Evolutionary conservation across 2,113 vertebrate genomes (phyloP).

Genomic region (Silurus meridionalis): DNA sequence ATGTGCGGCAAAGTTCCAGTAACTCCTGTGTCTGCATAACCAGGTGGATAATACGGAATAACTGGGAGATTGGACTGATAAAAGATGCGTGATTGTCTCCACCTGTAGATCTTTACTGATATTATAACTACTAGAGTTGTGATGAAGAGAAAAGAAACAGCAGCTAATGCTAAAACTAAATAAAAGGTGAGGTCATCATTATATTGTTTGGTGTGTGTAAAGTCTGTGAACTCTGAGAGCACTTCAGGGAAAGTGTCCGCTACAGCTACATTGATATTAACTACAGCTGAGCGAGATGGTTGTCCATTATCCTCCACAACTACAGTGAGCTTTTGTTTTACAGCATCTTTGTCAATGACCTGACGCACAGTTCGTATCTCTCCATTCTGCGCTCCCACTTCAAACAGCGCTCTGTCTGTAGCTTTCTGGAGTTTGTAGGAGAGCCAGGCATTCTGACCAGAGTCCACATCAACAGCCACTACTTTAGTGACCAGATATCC

Average conservation of each 20-base stretch:
- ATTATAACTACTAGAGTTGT: constrained; percentile 48
- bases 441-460: constrained; percentile 48
- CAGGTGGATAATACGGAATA: too few species aligned
- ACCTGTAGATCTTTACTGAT: constrained; percentile 41
- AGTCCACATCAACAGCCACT: constrained; percentile 45
- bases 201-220: constrained; percentile 22
- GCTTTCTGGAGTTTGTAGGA: constrained; percentile 43
- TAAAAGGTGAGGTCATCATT: constrained; percentile 20
- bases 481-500: constrained; percentile 49
- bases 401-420: constrained; percentile 48
- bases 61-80: too few species aligned
- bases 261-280: constrained; percentile 31
- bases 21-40: too few species aligned
- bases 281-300: too few species aligned
- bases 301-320: too few species aligned
- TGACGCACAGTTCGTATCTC: constrained; percentile 48
- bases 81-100: too few species aligned
- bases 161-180: constrained; percentile 52
- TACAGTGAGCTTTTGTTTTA: too few species aligned
- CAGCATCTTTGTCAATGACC: constrained; percentile 30
- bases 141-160: constrained; percentile 59
- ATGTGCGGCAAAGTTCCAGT: too few species aligned
- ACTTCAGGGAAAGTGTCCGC: constrained; percentile 48
- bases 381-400: constrained; percentile 49
- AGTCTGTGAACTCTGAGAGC: constrained; percentile 32